phyloP scores from a whole-genome alignment of 2,888 invertebrate species.

The Latrodectus elegans region DNA sequence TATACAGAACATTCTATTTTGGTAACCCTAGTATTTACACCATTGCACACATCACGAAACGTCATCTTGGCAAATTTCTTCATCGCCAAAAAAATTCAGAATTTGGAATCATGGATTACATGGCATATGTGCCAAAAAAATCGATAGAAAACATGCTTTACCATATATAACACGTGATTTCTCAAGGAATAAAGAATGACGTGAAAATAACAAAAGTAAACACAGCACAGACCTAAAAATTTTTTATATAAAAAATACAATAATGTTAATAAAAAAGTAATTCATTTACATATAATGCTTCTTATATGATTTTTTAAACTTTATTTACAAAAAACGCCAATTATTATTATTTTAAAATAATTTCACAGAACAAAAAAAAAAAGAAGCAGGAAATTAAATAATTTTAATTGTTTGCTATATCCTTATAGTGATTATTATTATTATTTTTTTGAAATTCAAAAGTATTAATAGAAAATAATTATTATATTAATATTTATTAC shows the following conservation, averaged over 20 bases:
- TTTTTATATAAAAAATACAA: background rate
- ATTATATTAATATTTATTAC: too few species aligned
- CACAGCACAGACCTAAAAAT: conserved; percentile 65
- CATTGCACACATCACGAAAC: too few species aligned
- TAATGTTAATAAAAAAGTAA: background rate
- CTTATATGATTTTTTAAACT: too few species aligned
- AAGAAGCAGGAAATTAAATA: background rate
- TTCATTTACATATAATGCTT: background rate
- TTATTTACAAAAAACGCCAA: background rate
- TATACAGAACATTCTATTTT: too few species aligned
- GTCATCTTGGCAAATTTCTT: too few species aligned
- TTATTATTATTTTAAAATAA: background rate
- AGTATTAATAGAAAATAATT: background rate
- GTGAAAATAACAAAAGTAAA: conserved; percentile 54
- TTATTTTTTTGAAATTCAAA: background rate
- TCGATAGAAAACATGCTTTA: conserved; percentile 5
- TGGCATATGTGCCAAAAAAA: too few species aligned
- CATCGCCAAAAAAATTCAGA: too few species aligned
- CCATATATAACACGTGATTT: conserved; percentile 67
- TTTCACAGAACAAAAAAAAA: background rate
- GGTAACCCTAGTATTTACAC: too few species aligned
- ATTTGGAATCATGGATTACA: too few species aligned
- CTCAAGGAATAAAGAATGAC: conserved; percentile 42
- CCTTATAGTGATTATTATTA: too few species aligned
- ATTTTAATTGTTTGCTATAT: too few species aligned